Conservation (phyloP, 2,113 vertebrate species). For the Actenoides hombroni region DNA sequence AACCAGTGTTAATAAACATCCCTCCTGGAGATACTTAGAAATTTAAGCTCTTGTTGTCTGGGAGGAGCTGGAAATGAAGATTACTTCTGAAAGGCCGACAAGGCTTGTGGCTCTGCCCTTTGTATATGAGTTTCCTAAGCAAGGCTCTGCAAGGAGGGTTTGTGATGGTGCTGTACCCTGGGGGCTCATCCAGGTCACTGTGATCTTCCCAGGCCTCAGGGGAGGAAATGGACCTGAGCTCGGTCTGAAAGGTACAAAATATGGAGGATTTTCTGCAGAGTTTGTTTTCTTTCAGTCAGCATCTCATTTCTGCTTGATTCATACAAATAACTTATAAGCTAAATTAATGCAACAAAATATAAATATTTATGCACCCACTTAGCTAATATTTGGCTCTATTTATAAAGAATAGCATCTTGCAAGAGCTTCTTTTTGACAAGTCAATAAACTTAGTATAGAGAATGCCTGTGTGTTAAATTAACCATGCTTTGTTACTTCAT, state of each 20-base stretch:
- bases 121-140: not conserved
- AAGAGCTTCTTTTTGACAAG: conserved; percentile 34
- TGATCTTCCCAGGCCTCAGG: not conserved
- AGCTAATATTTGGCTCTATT: conserved; percentile 37
- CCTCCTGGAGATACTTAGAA: not conserved
- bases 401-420: conserved; percentile 42
- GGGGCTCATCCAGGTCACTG: not conserved
- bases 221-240: not conserved
- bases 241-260: not conserved
- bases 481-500: not conserved
- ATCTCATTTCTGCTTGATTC: conserved; percentile 3
- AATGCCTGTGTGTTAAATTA: conserved; percentile 5
- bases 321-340: conserved; percentile 10
- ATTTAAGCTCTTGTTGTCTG: not conserved
- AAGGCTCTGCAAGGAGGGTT: not conserved
- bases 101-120: not conserved
- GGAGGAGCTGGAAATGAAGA: not conserved
- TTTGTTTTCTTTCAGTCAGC: not conserved
- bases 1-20: not conserved
- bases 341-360: conserved; percentile 34
- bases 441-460: conserved; percentile 16
- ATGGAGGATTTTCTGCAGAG: not conserved
- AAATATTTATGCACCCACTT: conserved; percentile 63
- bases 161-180: not conserved
- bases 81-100: not conserved